phyloP scores from a whole-genome alignment of 1,140 invertebrate genomes.

The Platyscapa corneri region DNA sequence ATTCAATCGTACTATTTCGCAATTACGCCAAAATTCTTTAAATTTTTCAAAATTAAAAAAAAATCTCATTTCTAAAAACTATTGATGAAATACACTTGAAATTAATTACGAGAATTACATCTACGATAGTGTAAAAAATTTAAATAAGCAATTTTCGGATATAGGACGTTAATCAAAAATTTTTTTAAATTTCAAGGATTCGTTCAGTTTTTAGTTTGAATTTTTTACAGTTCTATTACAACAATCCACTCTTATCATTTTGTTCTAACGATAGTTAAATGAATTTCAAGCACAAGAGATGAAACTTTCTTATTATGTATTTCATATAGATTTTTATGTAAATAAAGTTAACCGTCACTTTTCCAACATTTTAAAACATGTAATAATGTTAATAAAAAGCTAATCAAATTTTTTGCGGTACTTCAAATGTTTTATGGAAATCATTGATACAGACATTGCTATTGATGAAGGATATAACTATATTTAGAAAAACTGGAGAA shows the following conservation, averaged over 20 bases:
- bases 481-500: background rate
- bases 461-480: constrained; percentile 12
- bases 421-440: constrained; percentile 3
- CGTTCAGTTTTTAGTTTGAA: background rate
- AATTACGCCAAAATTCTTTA: background rate
- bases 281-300: background rate
- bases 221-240: background rate
- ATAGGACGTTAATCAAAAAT: background rate
- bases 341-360: background rate
- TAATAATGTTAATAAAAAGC: background rate
- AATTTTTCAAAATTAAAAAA: background rate
- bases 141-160: background rate
- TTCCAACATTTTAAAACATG: background rate
- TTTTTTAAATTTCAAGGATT: background rate
- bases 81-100: background rate
- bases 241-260: background rate
- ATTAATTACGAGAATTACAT: background rate
- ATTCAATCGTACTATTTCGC: no score
- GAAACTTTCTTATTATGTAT: background rate
- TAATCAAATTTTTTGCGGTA: constrained; percentile 14
- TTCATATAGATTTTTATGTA: background rate
- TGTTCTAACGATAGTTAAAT: background rate
- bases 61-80: background rate
- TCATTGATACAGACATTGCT: background rate
- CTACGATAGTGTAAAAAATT: background rate